These are phyloP conservation scores for Drosophila falleni DNA, from an alignment of 2,888 invertebrate species.

Conservation along the genomic window DNA sequence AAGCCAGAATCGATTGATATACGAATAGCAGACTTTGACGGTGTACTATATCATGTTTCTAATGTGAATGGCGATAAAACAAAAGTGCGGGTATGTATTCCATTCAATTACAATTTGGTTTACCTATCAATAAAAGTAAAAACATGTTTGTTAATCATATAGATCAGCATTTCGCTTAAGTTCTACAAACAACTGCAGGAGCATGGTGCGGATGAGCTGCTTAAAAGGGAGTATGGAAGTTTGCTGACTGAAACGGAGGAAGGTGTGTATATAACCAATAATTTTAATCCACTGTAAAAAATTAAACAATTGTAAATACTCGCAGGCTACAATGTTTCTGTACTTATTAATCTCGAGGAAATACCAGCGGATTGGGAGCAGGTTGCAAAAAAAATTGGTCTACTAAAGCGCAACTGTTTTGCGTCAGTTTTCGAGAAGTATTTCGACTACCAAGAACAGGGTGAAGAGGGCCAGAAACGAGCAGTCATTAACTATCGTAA, in stretches of 20 bases:
- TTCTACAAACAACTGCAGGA: conserved; percentile 99
- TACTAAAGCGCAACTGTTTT: conserved; percentile 99
- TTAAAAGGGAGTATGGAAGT: conserved; percentile 96
- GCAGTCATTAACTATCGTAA: conserved; percentile 99
- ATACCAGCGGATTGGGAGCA: conserved; percentile 96
- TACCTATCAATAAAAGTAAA: background rate
- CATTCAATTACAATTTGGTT: background rate
- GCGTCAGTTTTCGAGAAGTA: conserved; percentile 99
- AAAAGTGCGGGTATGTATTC: conserved; percentile 95
- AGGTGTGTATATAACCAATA: conserved; percentile 86
- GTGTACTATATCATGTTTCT: conserved; percentile 98
- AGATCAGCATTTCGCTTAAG: conserved; percentile 99
- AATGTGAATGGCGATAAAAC: conserved; percentile 98
- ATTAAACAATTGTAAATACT: background rate
- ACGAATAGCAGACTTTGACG: conserved; percentile 98
- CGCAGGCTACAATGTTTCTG: conserved; percentile 96
- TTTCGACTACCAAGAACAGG: conserved; percentile 98
- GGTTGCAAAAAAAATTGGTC: conserved; percentile 95
- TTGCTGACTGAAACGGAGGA: conserved; percentile 94
- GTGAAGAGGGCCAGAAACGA: conserved; percentile 94
- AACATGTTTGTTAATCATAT: conserved; percentile 66
- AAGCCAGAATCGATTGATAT: conserved; percentile 98
- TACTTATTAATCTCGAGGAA: conserved; percentile 96
- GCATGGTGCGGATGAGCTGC: conserved; percentile 98
- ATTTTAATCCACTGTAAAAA: background rate